Conservation (phyloP, 2,888 invertebrate species). For the Hydroisotoma schaefferi region DNA sequence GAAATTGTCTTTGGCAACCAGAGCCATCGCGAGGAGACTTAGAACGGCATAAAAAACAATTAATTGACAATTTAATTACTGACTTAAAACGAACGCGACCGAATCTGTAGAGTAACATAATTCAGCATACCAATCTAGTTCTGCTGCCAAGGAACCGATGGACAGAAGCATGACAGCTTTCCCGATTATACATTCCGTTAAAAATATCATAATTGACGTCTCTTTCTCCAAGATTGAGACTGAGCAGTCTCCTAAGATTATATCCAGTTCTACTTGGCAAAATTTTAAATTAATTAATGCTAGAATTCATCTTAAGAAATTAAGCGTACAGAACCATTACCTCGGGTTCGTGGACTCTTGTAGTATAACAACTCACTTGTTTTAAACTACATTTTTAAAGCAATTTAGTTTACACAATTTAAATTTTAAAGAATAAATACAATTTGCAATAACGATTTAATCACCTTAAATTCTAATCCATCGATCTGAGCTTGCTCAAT, state of each 20-base stretch:
- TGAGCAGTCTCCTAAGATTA: constrained; percentile 71
- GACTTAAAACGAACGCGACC: background rate
- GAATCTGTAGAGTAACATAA: constrained; percentile 23
- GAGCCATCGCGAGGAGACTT: constrained; percentile 66
- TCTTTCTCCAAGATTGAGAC: constrained; percentile 76
- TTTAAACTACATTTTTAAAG: constrained; percentile 61
- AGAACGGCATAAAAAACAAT: constrained; percentile 8
- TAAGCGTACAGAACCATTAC: constrained; percentile 51
- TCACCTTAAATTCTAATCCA: constrained; percentile 69
- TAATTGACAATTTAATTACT: background rate
- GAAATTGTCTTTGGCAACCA: constrained; percentile 62
- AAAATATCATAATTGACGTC: constrained; percentile 67
- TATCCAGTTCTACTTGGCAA: constrained; percentile 72
- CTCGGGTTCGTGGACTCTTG: constrained; percentile 66
- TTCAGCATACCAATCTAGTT: constrained; percentile 71
- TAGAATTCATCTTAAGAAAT: background rate
- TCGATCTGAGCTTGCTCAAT: constrained; percentile 61
- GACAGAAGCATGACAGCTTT: constrained; percentile 59
- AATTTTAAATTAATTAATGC: too few species aligned
- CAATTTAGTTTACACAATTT: too few species aligned
- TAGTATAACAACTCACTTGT: constrained; percentile 66
- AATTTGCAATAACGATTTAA: too few species aligned
- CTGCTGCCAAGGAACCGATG: constrained; percentile 61
- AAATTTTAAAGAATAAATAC: constrained; percentile 16
- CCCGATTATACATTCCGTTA: constrained; percentile 63